Evolutionary conservation across 2,113 vertebrate genomes (phyloP), one percentile per base, ranked within the genome.

Genomic region (Lontra canadensis): DNA sequence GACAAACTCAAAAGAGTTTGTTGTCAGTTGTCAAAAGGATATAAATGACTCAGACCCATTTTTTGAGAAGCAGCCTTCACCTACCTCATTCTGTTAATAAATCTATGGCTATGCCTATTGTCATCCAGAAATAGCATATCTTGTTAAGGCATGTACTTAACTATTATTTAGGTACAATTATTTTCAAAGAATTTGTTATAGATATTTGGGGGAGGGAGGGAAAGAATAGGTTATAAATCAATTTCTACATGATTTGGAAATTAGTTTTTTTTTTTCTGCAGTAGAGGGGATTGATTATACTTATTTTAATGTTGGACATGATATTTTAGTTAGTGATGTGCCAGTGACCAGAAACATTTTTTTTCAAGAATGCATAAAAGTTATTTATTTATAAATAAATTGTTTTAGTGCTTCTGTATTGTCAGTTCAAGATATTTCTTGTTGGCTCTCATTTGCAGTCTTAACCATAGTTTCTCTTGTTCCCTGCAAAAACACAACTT

Each of bases 151-250:
- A 55, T 29, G 31, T 88, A 52, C 10, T 57, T 78, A 36, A 2
- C 5, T 91, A 31, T 8, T 67, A 63, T 52, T 79, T 42, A 36
- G 7, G 1, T 59, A 79, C 11, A 9, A 6, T 78, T 55, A 9
- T 79, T 76, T 79, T 76, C 15, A 71, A 11, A 88, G 4, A 87
- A n/a, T 80, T 79, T 78, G 42, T 79, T 88, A 10, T 25, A 83
- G 18, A 49, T 65, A 57, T 25, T 67, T 39, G 14, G 1, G 36
- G 5, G 44, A 1, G 20, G 17, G 8, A 59, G 2, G 21, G 15
- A 44, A 4, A 49, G 2, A 81, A 78, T 23, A 74, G 2, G 3
- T 86, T 86, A 61, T 55, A 26, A 69, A 74, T n/a, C 12, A 92
- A 63, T 4, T 8, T 92, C 47, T 59, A 67, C 0, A 7, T 84